Percentiles rank a stretch among this genome's conserved stretches.
Evolutionary conservation across 2,888 invertebrate species (phyloP).

Genomic region (Drymonia ruficornis): DNA sequence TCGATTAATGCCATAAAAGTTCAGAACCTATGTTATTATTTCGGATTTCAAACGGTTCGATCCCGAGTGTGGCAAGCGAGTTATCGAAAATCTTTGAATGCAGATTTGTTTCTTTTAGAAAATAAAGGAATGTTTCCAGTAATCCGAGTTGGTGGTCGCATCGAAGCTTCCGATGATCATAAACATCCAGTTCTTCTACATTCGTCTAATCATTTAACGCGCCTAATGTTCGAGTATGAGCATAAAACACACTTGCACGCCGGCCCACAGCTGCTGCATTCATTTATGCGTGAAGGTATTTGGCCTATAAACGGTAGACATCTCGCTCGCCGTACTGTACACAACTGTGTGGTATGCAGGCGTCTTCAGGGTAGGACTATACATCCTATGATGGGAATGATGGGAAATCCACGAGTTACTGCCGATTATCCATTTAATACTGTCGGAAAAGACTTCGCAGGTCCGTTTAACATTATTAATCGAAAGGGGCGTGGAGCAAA

Average conservation of each 20-base stretch:
- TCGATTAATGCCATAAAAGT: no score
- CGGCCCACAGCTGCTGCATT: constrained; percentile 5
- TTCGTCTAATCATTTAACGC: constrained; percentile 4
- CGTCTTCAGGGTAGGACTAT: constrained; percentile 8
- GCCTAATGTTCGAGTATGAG: constrained; percentile 4
- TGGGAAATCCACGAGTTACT: constrained; percentile 1
- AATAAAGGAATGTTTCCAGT: no score
- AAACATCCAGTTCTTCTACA: constrained; percentile 5
- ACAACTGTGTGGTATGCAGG: constrained; percentile 7
- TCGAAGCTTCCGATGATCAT: constrained; percentile 2
- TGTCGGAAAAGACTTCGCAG: constrained; percentile 9
- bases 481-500: constrained; percentile 8
- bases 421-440: constrained; percentile 5
- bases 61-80: no score
- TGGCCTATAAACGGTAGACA: constrained; percentile 7
- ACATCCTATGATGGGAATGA: constrained; percentile 6
- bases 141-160: constrained; percentile 10
- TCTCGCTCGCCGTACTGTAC: constrained; percentile 5
- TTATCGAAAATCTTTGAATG: no score
- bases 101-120: no score
- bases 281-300: constrained; percentile 3
- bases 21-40: no score
- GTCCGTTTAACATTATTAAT: constrained; percentile 6
- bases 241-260: constrained; percentile 8
- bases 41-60: no score